A percentile compares a stretch with the other conserved stretches of the same genome.
Conservation (phyloP, 2,888 invertebrate species). For the Hybos culiciformis region DNA sequence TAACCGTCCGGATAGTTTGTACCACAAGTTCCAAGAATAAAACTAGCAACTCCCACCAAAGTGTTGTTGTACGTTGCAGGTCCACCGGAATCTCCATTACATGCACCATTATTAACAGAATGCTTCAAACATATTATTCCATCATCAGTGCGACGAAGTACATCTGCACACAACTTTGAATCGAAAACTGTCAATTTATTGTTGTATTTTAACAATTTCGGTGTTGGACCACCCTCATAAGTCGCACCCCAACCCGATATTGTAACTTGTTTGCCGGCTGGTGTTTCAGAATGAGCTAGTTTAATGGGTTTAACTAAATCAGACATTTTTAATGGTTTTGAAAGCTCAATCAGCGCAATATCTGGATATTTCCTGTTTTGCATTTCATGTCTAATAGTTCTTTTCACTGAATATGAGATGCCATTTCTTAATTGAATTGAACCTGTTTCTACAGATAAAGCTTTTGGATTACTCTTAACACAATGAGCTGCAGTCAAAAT, state of each 20-base stretch:
- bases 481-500: no score
- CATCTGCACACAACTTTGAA: conserved; percentile 15
- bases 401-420: no score
- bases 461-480: no score
- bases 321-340: conserved; percentile 19
- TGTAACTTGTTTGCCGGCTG: conserved; percentile 17
- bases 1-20: conserved; percentile 27
- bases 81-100: conserved; percentile 29
- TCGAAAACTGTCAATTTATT: conserved; percentile 21
- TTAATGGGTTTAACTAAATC: conserved; percentile 20
- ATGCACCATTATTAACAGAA: conserved; percentile 20
- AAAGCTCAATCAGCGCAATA: conserved; percentile 25
- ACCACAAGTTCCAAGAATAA: conserved; percentile 24
- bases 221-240: conserved; percentile 17
- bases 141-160: conserved; percentile 16
- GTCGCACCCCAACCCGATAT: conserved; percentile 32
- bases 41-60: conserved; percentile 27
- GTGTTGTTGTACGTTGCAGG: conserved; percentile 24
- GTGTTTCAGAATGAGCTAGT: conserved; percentile 18
- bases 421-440: no score
- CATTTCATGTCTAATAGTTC: no score
- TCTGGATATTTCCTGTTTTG: no score
- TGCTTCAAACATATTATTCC: conserved; percentile 26
- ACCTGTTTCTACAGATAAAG: no score
- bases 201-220: conserved; percentile 18